Percentiles rank a stretch among this genome's conserved stretches.
phyloP scores from a whole-genome alignment of 2,888 invertebrate genomes.

The Polydrusus pterygomalis region DNA sequence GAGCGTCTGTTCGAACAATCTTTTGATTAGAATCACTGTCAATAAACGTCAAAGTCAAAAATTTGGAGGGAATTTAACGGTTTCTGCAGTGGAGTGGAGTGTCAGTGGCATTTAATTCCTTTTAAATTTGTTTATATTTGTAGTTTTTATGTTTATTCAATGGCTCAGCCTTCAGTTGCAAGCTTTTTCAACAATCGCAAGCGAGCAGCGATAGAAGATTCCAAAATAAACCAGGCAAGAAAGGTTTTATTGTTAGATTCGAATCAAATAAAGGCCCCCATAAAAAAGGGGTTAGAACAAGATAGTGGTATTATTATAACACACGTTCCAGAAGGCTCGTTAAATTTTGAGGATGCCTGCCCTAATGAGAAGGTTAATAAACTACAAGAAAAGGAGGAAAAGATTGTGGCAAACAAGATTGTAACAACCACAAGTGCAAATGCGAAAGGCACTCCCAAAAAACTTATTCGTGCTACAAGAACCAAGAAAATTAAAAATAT shows the following conservation, averaged over 20 bases:
- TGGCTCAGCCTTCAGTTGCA: conserved; percentile 87
- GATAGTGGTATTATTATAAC: conserved; percentile 49
- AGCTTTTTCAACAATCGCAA: conserved; percentile 86
- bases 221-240: conserved; percentile 71
- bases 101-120: conserved; percentile 56
- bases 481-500: conserved; percentile 57
- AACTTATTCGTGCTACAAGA: conserved; percentile 51
- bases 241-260: conserved; percentile 73
- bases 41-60: conserved; percentile 20
- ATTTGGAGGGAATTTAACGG: conserved; percentile 65
- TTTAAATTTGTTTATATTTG: conserved; percentile 64
- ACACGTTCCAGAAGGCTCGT: conserved; percentile 44
- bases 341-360: conserved; percentile 32
- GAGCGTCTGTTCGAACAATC: not conserved
- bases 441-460: conserved; percentile 43
- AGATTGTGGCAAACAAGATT: conserved; percentile 55
- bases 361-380: conserved; percentile 47
- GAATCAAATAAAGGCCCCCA: conserved; percentile 47
- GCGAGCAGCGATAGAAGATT: conserved; percentile 82
- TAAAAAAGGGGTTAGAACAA: conserved; percentile 54
- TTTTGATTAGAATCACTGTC: not conserved
- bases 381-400: conserved; percentile 59
- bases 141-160: conserved; percentile 66
- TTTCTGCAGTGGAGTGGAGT: conserved; percentile 44
- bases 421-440: conserved; percentile 38